Evolutionary conservation across 2,888 invertebrate genomes (phyloP).

Genomic region (Chrysolina haemoptera): DNA sequence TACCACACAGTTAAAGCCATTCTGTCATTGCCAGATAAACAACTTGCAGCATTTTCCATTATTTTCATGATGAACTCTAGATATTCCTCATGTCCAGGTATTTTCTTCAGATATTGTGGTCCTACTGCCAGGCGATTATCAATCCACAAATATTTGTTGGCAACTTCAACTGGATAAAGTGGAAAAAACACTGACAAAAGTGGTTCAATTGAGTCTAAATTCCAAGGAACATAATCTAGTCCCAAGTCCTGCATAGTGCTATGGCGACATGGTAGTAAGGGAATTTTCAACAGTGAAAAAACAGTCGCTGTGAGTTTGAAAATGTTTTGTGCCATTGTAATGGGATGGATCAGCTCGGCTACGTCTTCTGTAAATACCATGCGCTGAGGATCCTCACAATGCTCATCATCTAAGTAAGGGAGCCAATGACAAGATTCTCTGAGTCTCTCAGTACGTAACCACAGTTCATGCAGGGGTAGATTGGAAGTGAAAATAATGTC

Average conservation of each 20-base stretch:
- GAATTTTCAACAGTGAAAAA: conserved; percentile 73
- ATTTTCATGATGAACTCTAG: conserved; percentile 72
- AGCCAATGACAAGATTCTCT: conserved; percentile 83
- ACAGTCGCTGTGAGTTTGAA: conserved; percentile 76
- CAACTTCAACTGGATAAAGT: conserved; percentile 62
- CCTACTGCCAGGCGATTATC: conserved; percentile 72
- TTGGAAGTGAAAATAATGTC: conserved; percentile 75
- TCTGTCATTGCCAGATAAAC: conserved; percentile 69
- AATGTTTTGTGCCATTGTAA: conserved; percentile 73
- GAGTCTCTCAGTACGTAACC: conserved; percentile 82
- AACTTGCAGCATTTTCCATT: conserved; percentile 72
- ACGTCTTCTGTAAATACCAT: conserved; percentile 77
- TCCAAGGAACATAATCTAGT: conserved; percentile 70
- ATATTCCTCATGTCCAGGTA: conserved; percentile 77
- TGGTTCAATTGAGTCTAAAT: conserved; percentile 72
- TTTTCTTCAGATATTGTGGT: conserved; percentile 74
- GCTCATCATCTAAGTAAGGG: conserved; percentile 69
- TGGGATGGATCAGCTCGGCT: conserved; percentile 79
- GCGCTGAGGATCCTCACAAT: conserved; percentile 77
- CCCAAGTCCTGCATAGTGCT: conserved; percentile 68
- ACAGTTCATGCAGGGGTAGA: conserved; percentile 81
- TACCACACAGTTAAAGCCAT: conserved; percentile 76
- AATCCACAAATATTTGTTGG: conserved; percentile 66
- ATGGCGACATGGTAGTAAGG: conserved; percentile 72
- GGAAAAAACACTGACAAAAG: conserved; percentile 68